Evolutionary conservation across 2,113 vertebrate genomes (phyloP), one percentile per base, ranked within the genome.

Genomic region (Cichladusa arquata): DNA sequence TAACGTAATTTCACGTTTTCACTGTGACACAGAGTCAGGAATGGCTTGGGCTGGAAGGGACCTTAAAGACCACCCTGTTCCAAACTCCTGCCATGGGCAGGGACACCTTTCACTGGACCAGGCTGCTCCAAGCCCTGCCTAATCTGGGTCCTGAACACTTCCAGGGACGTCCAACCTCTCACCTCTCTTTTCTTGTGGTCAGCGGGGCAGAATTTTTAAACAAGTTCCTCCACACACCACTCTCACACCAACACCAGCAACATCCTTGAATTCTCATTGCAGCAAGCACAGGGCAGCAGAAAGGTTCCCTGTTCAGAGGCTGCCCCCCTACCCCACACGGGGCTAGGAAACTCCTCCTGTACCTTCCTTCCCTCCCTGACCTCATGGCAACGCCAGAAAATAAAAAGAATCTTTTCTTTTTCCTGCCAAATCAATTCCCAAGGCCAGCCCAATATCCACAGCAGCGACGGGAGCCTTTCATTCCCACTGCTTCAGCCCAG

Each of bases 191-290:
- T 36, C 48, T 29, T 29, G 50, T 5, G 14, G 69, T 13, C 60
- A 80, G 0, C 1, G 33, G 48, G 47, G 31, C 38, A 20, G n/a
- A 88, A 54, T 9, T 54, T 45, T 48, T 3, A 33, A 57, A 65
- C 5, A 23, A 66, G 44, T 24, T 76, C 19, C 65, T 54, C 11
- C 58, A 62, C 36, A 44, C 31, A 17, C 57, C 47, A 4, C 7
- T 5, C 25, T 24, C 6, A 6, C 2, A 54, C n/a, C 80, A 60
- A 12, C 29, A 5, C 2, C 16, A 33, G 42, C 0, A 70, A 9
- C 29, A 65, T 29, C 54, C 60, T 33, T 20, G 23, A 36, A 42
- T 20, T 56, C 85, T 8, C 71, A 50, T 2, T 4, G 14, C 4
- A 23, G 72, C 92, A 86, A 65, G 81, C 71, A 45, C 53, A 54